phyloP scores from a whole-genome alignment of 1,140 invertebrate species.

The Zaprionus capensis region DNA sequence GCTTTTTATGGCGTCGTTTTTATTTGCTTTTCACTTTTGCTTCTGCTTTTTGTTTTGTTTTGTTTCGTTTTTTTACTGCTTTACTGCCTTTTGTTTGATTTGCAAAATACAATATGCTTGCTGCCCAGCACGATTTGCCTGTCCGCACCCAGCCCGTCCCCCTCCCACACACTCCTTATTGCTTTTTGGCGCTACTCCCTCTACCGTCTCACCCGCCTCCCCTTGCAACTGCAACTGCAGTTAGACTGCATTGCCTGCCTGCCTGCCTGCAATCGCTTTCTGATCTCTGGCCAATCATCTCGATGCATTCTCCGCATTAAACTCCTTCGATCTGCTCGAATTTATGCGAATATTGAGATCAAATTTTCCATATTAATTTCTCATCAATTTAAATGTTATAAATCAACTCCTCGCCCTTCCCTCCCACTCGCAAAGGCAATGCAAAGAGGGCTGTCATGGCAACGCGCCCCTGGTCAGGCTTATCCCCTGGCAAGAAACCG shows the following conservation, averaged over 20 bases:
- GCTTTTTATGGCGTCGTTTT: constrained; percentile 46
- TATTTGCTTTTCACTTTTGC: constrained; percentile 18
- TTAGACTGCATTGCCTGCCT: constrained; percentile 15
- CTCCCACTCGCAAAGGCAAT: constrained; percentile 34
- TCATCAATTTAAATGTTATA: constrained; percentile 14
- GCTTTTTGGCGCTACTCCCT: constrained; percentile 7
- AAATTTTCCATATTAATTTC: constrained; percentile 2
- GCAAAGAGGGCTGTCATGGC: constrained; percentile 57
- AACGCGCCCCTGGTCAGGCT: neutral
- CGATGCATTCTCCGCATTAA: too few relatives aligned
- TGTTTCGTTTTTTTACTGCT: constrained; percentile 25
- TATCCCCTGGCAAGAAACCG: constrained; percentile 29
- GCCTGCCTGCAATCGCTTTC: neutral
- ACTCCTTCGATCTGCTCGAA: neutral
- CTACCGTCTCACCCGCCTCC: neutral
- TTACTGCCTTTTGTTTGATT: constrained; percentile 76
- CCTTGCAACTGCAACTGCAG: constrained; percentile 19
- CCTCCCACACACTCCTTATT: constrained; percentile 12
- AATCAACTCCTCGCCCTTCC: neutral
- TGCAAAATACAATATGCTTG: constrained; percentile 80
- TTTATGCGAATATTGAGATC: neutral
- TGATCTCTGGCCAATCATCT: neutral
- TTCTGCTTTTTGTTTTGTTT: constrained; percentile 35
- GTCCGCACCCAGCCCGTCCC: neutral
- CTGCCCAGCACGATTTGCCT: constrained; percentile 43